Evolutionary conservation across 2,113 vertebrate species (phyloP).

Genomic region (Indicator maculatus): DNA sequence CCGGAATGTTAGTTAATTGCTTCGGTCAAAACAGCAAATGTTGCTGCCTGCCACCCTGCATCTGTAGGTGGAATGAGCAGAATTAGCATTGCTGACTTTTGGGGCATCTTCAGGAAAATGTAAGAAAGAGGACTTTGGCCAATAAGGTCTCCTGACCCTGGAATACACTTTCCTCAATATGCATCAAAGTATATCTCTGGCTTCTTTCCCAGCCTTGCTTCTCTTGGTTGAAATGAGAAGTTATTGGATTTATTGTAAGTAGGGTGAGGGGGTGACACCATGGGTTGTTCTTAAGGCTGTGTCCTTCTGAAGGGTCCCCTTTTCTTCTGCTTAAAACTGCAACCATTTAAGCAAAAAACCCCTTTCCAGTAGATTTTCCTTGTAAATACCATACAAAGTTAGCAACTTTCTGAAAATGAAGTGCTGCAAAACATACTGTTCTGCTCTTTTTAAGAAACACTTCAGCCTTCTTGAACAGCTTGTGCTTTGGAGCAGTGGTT

Average conservation of each 20-base stretch:
- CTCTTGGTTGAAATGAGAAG: slow-evolving; percentile 39
- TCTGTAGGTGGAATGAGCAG: neutral
- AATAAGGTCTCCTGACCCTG: neutral
- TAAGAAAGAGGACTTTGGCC: slow-evolving; percentile 15
- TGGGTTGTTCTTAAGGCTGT: neutral
- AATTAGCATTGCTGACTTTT: neutral
- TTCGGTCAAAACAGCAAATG: slow-evolving; percentile 7
- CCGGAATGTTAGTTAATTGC: slow-evolving; percentile 34
- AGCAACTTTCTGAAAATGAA: slow-evolving; percentile 10
- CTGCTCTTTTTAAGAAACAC: neutral
- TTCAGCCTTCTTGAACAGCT: neutral
- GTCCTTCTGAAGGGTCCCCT: neutral
- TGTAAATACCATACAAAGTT: neutral
- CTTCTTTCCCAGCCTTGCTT: neutral
- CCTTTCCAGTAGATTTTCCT: neutral
- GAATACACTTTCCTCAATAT: neutral
- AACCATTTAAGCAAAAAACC: neutral
- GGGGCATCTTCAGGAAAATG: neutral
- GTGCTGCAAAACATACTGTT: neutral
- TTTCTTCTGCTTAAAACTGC: neutral
- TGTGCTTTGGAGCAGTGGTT: neutral
- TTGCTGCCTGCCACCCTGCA: neutral
- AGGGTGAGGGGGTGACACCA: neutral
- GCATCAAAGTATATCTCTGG: slow-evolving; percentile 17
- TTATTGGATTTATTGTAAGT: slow-evolving; percentile 21